Conservation (phyloP, 2,797 vertebrate species). For the Botia kubotai region DNA sequence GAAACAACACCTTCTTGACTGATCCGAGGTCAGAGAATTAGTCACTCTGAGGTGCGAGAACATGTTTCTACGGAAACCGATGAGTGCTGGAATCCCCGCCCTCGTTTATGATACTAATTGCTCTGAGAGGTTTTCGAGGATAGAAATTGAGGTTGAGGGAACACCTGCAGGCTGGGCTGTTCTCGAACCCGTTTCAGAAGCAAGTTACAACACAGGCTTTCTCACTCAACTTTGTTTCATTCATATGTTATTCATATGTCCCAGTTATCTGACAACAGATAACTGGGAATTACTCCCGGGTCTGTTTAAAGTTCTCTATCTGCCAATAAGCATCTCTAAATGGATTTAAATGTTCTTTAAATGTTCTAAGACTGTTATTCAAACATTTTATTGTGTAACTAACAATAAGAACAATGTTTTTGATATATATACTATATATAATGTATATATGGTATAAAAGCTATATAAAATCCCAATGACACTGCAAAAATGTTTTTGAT, state of each 20-base stretch:
- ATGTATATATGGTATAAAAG: too few relatives aligned
- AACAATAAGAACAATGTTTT: too few relatives aligned
- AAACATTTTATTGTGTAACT: too few relatives aligned
- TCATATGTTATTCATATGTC: too few relatives aligned
- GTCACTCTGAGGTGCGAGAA: constrained; percentile 9
- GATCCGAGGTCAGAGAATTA: constrained; percentile 38
- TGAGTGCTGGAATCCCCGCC: constrained; percentile 19
- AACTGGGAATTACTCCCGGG: constrained; percentile 57
- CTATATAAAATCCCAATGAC: too few relatives aligned
- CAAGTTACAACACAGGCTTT: constrained; percentile 45
- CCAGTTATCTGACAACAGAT: constrained; percentile 53
- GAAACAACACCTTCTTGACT: constrained; percentile 29
- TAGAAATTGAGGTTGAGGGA: background rate
- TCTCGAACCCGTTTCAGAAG: constrained; percentile 56
- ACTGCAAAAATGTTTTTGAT: too few relatives aligned
- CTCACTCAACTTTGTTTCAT: constrained; percentile 46
- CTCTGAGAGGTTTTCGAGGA: background rate
- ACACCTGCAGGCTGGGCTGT: constrained; percentile 39
- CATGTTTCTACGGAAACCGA: constrained; percentile 4
- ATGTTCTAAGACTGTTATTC: too few relatives aligned
- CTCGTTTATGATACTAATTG: constrained; percentile 46
- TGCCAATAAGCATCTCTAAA: constrained; percentile 54
- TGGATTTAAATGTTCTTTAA: background rate
- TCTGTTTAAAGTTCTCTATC: constrained; percentile 52
- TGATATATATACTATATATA: too few relatives aligned